Evolutionary conservation across 2,888 invertebrate species (phyloP), one percentile per base, ranked within the genome.

Genomic region (Alloscopus bannaensis): DNA sequence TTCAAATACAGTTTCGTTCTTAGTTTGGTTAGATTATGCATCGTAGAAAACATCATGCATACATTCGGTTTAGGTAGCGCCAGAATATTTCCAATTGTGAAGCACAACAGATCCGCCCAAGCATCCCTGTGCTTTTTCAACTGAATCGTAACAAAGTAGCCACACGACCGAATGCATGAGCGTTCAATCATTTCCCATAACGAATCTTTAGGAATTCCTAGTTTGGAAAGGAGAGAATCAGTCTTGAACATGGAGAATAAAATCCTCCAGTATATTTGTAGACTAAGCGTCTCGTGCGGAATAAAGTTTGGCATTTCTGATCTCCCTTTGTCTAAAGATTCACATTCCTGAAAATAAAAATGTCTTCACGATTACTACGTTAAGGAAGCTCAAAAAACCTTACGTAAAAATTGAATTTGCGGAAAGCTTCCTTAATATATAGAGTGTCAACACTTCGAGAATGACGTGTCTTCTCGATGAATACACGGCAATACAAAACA

Each of bases 231-330:
- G 24, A 96, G 91, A 59, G 93, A 91, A 85, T 96, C 95, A 88
- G 98, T 97, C 84, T 94, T 93, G 88, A 97, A 97, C 95, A 98
- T 95, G 88, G 97, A 95, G 88, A 98, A 96, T 60, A 98, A 90
- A 87, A 99, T 95, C 82, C 98, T 91, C 66, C 99, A 90, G 1
- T 95, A 93, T 88, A 98, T 98, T 0, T 98, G 97, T 83, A 99
- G 89, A 78, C 97, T 96, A 86, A 97, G 95, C 0, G 97, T 97
- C 89, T 99, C 98, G 87, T 98, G 98, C 87, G 78, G 70, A 29
- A 83, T 78, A 22, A 78, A 81, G 42, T 71, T 64, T 47, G 80
- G 45, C 20, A 20, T 26, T 11, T 73, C 57, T 18, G 13, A 26
- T 18, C 28, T 42, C n/a, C 22, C 36, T 18, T 65, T 42, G 13